Conservation (phyloP, 2,113 vertebrate genomes). For the Puntigrus tetrazona region DNA sequence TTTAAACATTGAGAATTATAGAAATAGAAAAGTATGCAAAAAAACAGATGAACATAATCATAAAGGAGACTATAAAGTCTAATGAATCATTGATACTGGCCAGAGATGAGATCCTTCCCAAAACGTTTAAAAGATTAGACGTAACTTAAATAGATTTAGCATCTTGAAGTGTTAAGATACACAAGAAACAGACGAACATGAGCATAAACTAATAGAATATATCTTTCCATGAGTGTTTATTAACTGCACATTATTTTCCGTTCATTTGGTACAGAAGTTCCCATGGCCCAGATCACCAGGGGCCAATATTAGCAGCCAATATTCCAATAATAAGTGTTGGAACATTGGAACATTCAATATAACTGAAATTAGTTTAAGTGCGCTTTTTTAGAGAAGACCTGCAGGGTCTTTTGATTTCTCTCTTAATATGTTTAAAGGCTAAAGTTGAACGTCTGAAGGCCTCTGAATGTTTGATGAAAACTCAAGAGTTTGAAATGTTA, state of each 20-base stretch:
- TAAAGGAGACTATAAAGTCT: too few relatives aligned
- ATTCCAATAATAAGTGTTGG: neutral
- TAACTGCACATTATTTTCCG: slow-evolving; percentile 14
- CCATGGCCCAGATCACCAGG: neutral
- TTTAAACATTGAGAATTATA: neutral
- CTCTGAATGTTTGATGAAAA: neutral
- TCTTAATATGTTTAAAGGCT: neutral
- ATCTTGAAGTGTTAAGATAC: too few relatives aligned
- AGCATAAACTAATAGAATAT: slow-evolving; percentile 1
- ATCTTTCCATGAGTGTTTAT: neutral
- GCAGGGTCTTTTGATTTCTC: neutral
- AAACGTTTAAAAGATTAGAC: too few relatives aligned
- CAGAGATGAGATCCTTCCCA: neutral
- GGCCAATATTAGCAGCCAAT: neutral
- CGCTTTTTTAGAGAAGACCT: neutral
- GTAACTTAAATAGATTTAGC: too few relatives aligned
- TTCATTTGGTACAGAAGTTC: neutral
- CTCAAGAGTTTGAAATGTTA: neutral
- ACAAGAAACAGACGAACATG: neutral
- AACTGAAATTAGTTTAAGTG: too few relatives aligned
- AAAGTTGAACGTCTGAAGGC: neutral
- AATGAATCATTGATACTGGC: too few relatives aligned
- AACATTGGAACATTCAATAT: slow-evolving; percentile 21
- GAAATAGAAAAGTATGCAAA: neutral
- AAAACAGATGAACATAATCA: neutral